Percentiles rank a stretch among this genome's conserved stretches.
These are phyloP conservation scores for Chelonus insularis DNA, from an alignment of 1,140 invertebrate species.

Conservation along the genomic window DNA sequence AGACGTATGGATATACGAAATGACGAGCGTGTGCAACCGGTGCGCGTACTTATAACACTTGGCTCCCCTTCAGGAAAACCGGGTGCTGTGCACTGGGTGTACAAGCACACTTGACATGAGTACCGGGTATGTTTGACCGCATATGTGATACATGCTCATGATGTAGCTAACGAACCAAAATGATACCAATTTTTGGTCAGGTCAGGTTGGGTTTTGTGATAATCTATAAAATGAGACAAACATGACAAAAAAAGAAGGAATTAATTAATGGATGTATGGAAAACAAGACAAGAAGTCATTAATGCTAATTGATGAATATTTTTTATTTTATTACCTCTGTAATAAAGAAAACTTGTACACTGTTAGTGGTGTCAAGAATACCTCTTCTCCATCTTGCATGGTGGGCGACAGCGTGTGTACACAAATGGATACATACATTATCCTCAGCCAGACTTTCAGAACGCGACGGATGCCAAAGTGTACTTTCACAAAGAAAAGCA, in stretches of 20 bases:
- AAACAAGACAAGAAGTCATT: conserved; percentile 30
- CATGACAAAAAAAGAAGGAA: not conserved
- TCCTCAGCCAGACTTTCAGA: conserved; percentile 21
- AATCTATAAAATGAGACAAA: not conserved
- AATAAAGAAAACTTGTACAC: conserved; percentile 10
- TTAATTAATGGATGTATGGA: not conserved
- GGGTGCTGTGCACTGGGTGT: conserved; percentile 7
- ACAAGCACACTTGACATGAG: conserved; percentile 12
- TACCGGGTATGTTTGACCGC: not conserved
- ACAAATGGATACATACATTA: conserved; percentile 34
- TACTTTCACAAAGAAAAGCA: conserved; percentile 25
- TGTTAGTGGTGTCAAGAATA: conserved; percentile 5
- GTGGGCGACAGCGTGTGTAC: conserved; percentile 21
- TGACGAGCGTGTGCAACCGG: conserved; percentile 15
- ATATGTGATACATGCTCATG: conserved; percentile 21
- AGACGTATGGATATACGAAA: conserved; percentile 3
- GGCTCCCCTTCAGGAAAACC: not conserved
- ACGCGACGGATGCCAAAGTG: conserved; percentile 1
- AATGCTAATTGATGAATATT: conserved; percentile 45
- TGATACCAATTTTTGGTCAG: conserved; percentile 38
- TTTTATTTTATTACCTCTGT: conserved; percentile 14
- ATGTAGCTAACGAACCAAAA: conserved; percentile 47
- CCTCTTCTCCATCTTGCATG: not conserved
- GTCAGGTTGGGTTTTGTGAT: not conserved
- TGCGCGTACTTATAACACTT: conserved; percentile 19